These are phyloP conservation scores for Hypercompe scribonia DNA, from an alignment of 2,888 invertebrate species.

Conservation along the genomic window DNA sequence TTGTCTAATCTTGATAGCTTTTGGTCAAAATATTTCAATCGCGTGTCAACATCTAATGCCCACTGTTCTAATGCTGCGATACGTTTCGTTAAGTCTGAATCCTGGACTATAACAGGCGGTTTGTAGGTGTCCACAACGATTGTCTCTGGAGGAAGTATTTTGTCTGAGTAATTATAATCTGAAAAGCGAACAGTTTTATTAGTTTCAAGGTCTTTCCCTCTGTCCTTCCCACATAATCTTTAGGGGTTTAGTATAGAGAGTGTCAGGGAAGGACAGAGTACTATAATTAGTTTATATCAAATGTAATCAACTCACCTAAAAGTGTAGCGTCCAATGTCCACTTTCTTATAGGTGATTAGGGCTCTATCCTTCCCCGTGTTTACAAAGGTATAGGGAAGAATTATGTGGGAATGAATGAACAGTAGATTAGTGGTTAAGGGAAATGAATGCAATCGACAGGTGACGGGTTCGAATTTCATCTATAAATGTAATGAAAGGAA, in stretches of 20 bases:
- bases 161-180: conserved; percentile 73
- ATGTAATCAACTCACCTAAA: conserved; percentile 80
- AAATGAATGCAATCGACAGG: neutral
- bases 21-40: conserved; percentile 85
- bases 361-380: conserved; percentile 83
- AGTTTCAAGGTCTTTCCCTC: conserved; percentile 53
- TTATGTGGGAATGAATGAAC: conserved; percentile 61
- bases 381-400: conserved; percentile 69
- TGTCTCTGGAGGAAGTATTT: conserved; percentile 56
- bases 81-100: conserved; percentile 69
- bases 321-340: conserved; percentile 80
- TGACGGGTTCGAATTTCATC: neutral
- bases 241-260: conserved; percentile 42
- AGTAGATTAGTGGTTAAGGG: neutral
- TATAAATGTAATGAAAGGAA: neutral
- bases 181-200: conserved; percentile 35
- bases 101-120: conserved; percentile 68
- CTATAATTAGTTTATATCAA: conserved; percentile 64
- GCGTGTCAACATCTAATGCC: conserved; percentile 83
- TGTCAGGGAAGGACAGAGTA: conserved; percentile 89
- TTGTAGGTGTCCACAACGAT: conserved; percentile 67
- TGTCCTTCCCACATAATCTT: conserved; percentile 81
- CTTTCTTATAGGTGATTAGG: conserved; percentile 81
- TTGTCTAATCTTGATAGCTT: conserved; percentile 83
- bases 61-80: conserved; percentile 78